Evolutionary conservation across 2,797 vertebrate genomes (phyloP).

Genomic region (Propithecus deckenii): DNA sequence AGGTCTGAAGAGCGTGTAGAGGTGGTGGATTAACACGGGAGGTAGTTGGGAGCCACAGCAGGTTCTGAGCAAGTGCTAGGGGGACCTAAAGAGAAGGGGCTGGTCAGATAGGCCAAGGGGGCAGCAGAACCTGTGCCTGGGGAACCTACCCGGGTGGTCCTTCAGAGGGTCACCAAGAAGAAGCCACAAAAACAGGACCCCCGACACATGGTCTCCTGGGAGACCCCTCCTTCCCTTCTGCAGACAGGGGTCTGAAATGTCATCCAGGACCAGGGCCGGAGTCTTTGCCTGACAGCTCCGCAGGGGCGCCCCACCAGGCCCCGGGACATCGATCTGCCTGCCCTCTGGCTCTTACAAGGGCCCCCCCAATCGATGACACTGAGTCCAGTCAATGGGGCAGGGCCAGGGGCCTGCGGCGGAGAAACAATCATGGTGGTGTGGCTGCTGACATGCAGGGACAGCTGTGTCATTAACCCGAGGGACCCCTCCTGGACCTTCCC

Average conservation of each 20-base stretch:
- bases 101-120: not conserved
- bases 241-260: not conserved
- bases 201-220: not conserved
- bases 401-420: conserved; percentile 39
- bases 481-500: not conserved
- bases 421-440: conserved; percentile 38
- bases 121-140: not conserved
- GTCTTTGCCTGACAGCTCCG: too few relatives aligned
- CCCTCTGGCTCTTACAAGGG: not conserved
- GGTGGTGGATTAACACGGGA: not conserved
- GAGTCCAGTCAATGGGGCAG: conserved; percentile 61
- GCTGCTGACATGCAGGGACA: conserved; percentile 51
- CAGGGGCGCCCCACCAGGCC: not conserved
- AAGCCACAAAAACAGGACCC: not conserved
- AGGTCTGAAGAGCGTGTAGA: not conserved
- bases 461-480: conserved; percentile 62
- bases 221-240: not conserved
- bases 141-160: not conserved
- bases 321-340: conserved; percentile 54
- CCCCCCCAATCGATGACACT: conserved; percentile 37
- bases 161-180: not conserved
- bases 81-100: not conserved
- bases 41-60: not conserved
- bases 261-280: not conserved
- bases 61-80: not conserved